Evolutionary conservation across 2,888 invertebrate genomes (phyloP).

Genomic region (Nezara viridula): DNA sequence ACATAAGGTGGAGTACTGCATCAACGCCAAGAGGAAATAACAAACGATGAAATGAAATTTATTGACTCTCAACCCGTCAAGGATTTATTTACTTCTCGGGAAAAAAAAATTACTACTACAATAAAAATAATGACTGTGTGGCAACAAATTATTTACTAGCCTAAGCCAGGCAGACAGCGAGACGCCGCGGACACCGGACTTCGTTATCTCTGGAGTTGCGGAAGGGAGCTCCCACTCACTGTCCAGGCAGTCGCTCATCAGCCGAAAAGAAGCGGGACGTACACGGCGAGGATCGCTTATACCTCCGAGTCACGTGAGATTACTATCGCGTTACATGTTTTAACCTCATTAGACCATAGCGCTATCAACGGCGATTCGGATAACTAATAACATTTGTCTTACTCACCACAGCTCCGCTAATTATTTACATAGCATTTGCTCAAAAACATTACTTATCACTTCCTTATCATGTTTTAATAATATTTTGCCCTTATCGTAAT

Average conservation of each 20-base stretch:
- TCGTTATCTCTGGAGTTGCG: not conserved
- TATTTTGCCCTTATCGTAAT: no score
- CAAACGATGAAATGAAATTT: not conserved
- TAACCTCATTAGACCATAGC: not conserved
- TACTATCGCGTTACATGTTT: not conserved
- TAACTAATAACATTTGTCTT: slow-evolving; percentile 35
- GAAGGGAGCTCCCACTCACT: not conserved
- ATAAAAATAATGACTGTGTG: not conserved
- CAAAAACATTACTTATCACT: not conserved
- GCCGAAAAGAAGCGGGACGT: slow-evolving; percentile 10
- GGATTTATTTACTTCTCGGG: not conserved
- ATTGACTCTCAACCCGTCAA: not conserved
- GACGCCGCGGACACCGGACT: not conserved
- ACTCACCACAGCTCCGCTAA: not conserved
- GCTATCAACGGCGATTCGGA: slow-evolving; percentile 7
- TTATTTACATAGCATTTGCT: not conserved
- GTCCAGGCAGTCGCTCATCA: not conserved
- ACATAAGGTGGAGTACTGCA: no score
- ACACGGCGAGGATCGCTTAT: not conserved
- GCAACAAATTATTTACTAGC: not conserved
- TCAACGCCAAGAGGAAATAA: not conserved
- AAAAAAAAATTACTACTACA: not conserved
- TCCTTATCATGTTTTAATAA: not conserved
- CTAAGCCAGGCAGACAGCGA: not conserved
- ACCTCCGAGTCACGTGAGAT: not conserved